Evolutionary conservation across 2,113 vertebrate genomes (phyloP), one percentile per base, ranked within the genome.

Genomic region (Chascanopsetta lugubris): DNA sequence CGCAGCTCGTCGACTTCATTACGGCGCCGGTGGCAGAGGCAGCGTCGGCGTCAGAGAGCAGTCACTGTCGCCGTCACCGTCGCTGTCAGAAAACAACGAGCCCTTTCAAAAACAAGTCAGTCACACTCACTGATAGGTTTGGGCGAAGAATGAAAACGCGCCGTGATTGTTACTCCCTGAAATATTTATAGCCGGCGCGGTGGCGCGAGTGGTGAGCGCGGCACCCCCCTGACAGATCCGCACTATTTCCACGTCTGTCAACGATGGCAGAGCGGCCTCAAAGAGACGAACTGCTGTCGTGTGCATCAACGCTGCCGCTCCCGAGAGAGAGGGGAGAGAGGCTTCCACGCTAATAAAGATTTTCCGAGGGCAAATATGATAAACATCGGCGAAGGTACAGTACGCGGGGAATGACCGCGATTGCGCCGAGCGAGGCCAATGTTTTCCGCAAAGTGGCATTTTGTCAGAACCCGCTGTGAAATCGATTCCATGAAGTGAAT

Each of bases 401-500:
- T 83, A 89, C 26, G 61, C n/a, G 25, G 82, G 70, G 72, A 80
- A 84, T 56, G 78, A 71, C 67, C 63, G 84, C 53, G 69, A n/a
- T n/a, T 63, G 77, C 83, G 69, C 72, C 21, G 74, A 88, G 87
- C 67, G 84, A 88, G 79, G 88, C 87, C 87, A 90, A 89, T 90
- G 75, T 61, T 6, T 80, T 72, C 82, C 66, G 67, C 47, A 74
- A 86, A 87, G 89, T 87, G 87, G 91, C 89, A 91, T 88, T 87
- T 86, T 85, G 83, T 63, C 80, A 76, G 77, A 85, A 91, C 85
- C 83, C 68, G 29, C 87, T 89, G 85, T 89, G 85, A 89, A 92
- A 92, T 92, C 90, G 91, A 93, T 92, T 92, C 88, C 88, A 89
- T 83, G 86, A 89, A 91, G 88, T 86, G 92, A 91, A 91, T 92